These are phyloP conservation scores for Prietella phreatophila DNA, from an alignment of 2,113 vertebrate genomes.

Conservation along the genomic window DNA sequence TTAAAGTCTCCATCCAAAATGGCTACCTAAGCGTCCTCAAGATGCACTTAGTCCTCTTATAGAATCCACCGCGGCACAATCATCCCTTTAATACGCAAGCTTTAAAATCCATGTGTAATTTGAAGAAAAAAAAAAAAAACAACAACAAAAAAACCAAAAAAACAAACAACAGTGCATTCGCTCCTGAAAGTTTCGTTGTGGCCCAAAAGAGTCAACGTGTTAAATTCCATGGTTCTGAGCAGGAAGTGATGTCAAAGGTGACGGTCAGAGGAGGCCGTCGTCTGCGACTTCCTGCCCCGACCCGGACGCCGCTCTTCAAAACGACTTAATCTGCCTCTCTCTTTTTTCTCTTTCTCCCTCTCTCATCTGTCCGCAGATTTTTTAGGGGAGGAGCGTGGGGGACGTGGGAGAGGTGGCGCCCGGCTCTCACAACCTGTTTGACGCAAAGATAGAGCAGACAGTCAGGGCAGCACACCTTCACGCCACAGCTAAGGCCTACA, in stretches of 20 bases:
- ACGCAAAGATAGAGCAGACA: slow-evolving; percentile 80
- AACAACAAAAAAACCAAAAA: not conserved
- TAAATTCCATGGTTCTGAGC: slow-evolving; percentile 59
- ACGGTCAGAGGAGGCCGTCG: slow-evolving; percentile 46
- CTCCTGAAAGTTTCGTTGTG: slow-evolving; percentile 15
- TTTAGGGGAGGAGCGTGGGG: slow-evolving; percentile 65
- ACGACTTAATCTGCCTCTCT: slow-evolving; percentile 64
- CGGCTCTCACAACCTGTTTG: slow-evolving; percentile 81
- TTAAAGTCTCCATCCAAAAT: slow-evolving; percentile 35
- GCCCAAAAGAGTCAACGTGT: slow-evolving; percentile 41
- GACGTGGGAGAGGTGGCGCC: slow-evolving; percentile 64
- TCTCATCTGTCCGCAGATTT: slow-evolving; percentile 66
- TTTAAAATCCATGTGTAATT: slow-evolving; percentile 12
- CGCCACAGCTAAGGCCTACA: slow-evolving; percentile 48
- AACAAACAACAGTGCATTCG: not conserved
- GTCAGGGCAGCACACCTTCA: slow-evolving; percentile 79
- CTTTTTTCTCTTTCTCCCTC: slow-evolving; percentile 42
- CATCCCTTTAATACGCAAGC: slow-evolving; percentile 12
- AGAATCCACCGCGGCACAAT: slow-evolving; percentile 30
- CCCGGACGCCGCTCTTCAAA: slow-evolving; percentile 63
- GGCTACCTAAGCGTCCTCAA: slow-evolving; percentile 42
- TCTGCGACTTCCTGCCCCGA: slow-evolving; percentile 61
- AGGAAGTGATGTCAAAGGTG: slow-evolving; percentile 56
- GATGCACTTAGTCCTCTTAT: slow-evolving; percentile 31
- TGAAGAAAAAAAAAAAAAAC: not conserved